Conservation (phyloP, 1,140 invertebrate genomes). For the Drosophila punjabiensis region DNA sequence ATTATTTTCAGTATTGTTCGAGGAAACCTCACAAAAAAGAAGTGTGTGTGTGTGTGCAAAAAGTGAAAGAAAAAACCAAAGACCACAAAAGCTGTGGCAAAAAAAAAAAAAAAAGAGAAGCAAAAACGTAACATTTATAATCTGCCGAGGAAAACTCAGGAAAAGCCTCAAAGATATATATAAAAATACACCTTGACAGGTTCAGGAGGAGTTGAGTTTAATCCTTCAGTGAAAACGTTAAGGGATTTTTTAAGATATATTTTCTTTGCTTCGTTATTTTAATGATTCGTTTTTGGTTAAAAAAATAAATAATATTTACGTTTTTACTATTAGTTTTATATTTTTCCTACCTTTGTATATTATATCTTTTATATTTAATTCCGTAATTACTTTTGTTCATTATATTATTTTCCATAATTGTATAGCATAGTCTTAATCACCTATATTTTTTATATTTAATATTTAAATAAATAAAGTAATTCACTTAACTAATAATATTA, state of each 20-base stretch:
- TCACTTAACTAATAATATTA: too few species aligned
- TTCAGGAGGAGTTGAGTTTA: neutral
- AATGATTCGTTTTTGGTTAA: neutral
- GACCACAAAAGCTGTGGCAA: constrained; percentile 1
- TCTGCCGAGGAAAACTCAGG: constrained; percentile 2
- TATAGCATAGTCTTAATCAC: too few species aligned
- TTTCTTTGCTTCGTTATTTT: neutral
- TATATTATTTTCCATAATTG: neutral
- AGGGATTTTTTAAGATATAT: neutral
- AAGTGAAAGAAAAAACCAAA: neutral
- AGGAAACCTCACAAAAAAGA: constrained; percentile 16
- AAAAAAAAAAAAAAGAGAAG: neutral
- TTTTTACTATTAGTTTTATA: neutral
- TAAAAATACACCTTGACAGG: neutral
- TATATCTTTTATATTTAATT: neutral
- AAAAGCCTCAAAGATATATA: neutral
- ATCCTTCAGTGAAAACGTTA: neutral
- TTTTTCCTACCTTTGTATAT: neutral
- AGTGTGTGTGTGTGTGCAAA: neutral
- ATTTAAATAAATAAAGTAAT: too few species aligned
- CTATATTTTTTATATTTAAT: too few species aligned
- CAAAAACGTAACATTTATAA: constrained; percentile 1
- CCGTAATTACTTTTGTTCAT: neutral
- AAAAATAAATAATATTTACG: neutral
- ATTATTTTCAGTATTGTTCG: constrained; percentile 33